phyloP scores from a whole-genome alignment of 2,797 vertebrate species.

The Clamator glandarius region DNA sequence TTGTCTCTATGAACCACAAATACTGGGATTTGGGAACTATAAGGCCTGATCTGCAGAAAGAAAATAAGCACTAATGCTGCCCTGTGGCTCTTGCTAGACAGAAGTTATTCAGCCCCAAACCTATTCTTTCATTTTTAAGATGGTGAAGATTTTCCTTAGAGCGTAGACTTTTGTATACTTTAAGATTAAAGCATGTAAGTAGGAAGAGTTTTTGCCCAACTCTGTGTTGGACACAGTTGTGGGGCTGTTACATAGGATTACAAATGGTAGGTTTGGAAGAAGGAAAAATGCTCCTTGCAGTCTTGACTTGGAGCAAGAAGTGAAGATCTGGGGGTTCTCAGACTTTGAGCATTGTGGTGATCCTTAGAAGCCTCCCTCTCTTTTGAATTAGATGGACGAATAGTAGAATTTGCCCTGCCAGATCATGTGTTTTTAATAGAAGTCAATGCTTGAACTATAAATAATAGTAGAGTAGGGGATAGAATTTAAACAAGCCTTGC shows the following conservation, averaged over 20 bases:
- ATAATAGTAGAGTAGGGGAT: slow-evolving; percentile 44
- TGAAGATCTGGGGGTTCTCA: not conserved
- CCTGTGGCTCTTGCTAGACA: not conserved
- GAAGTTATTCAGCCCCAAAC: not conserved
- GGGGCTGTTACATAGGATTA: not conserved
- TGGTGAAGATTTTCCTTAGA: not conserved
- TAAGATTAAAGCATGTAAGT: not conserved
- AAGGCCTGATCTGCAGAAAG: not conserved
- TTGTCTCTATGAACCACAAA: not conserved
- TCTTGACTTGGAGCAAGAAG: not conserved
- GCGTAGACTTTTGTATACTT: not conserved
- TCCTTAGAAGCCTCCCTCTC: not conserved
- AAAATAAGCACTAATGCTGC: not conserved
- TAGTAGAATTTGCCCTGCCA: slow-evolving; percentile 19
- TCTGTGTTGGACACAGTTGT: not conserved
- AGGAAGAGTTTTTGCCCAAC: not conserved
- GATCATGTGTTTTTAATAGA: slow-evolving; percentile 55
- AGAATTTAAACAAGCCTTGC: slow-evolving; percentile 65
- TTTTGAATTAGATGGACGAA: slow-evolving; percentile 38
- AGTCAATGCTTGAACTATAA: slow-evolving; percentile 51
- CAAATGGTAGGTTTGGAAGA: not conserved
- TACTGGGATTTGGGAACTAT: not conserved
- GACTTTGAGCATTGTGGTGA: not conserved
- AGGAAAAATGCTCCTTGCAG: not conserved
- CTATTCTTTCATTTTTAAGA: not conserved